A percentile compares a stretch with the other conserved stretches of the same genome.
phyloP scores from a whole-genome alignment of 2,113 vertebrate genomes.

The Motacilla alba region DNA sequence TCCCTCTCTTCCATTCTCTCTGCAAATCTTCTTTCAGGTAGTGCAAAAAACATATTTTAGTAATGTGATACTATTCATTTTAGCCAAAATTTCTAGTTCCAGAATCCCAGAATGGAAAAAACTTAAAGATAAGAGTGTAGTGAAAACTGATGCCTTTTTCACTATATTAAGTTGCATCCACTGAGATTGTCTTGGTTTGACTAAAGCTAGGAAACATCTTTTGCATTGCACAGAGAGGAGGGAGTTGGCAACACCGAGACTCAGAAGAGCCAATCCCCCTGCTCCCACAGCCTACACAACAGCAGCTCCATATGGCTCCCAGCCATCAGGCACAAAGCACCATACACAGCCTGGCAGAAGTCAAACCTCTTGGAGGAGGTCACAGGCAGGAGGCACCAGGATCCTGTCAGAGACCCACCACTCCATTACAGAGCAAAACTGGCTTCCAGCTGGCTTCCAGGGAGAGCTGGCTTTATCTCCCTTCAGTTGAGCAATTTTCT shows the following conservation, averaged over 20 bases:
- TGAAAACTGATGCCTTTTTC: not conserved
- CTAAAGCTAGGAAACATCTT: not conserved
- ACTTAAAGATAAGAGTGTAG: not conserved
- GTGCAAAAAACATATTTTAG: not conserved
- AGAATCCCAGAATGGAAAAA: not conserved
- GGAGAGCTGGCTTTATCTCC: not conserved
- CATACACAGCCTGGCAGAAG: not conserved
- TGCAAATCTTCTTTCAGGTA: not conserved
- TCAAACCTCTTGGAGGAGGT: not conserved
- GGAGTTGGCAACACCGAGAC: not conserved
- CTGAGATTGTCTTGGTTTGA: not conserved
- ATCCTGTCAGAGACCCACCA: not conserved
- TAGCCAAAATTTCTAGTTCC: not conserved
- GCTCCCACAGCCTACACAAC: not conserved
- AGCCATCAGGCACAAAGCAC: constrained; percentile 2
- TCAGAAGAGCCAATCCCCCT: not conserved
- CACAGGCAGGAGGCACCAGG: not conserved
- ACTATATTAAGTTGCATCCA: not conserved
- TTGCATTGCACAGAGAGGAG: not conserved
- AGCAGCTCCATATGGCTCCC: not conserved
- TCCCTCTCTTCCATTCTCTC: not conserved
- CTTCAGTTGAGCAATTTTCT: constrained; percentile 22
- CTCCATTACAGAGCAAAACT: not conserved
- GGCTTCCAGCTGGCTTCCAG: constrained; percentile 32
- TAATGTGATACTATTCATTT: not conserved